A percentile compares a stretch with the other conserved stretches of the same genome.
Evolutionary conservation across 2,797 vertebrate genomes (phyloP).

Genomic region (Kryptolebias ocellatus): DNA sequence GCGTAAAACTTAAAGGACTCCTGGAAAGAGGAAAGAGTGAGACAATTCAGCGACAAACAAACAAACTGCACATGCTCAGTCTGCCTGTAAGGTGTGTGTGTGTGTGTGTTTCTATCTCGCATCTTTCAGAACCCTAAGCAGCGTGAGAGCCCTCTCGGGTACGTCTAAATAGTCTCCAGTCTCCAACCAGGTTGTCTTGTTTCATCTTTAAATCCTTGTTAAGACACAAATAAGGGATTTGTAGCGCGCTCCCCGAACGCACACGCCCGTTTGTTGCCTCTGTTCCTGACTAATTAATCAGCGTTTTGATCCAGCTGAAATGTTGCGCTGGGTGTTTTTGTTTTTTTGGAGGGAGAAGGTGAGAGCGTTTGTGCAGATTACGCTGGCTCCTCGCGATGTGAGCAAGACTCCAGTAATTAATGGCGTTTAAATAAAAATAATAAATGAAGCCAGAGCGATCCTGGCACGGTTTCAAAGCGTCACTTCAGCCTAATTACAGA

Average conservation of each 20-base stretch:
- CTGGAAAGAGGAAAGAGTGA: constrained; percentile 70
- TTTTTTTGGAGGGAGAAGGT: constrained; percentile 35
- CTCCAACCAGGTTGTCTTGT: constrained; percentile 67
- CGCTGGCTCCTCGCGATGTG: constrained; percentile 20
- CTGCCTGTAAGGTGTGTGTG: neutral
- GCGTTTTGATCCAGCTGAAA: constrained; percentile 67
- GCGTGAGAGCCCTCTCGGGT: constrained; percentile 49
- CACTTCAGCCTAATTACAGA: constrained; percentile 11
- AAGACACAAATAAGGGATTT: constrained; percentile 76
- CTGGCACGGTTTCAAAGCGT: constrained; percentile 26
- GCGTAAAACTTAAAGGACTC: constrained; percentile 87
- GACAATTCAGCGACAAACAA: constrained; percentile 14
- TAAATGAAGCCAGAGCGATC: constrained; percentile 5
- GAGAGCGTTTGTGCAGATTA: constrained; percentile 67
- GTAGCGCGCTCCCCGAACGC: constrained; percentile 60
- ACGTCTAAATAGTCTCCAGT: constrained; percentile 57
- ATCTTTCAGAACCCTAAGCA: constrained; percentile 30
- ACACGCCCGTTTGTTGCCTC: constrained; percentile 37
- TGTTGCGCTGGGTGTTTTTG: constrained; percentile 47
- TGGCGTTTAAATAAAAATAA: constrained; percentile 3
- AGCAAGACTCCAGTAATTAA: constrained; percentile 53
- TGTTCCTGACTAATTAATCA: constrained; percentile 69
- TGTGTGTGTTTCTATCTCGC: constrained; percentile 4
- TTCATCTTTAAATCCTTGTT: constrained; percentile 78
- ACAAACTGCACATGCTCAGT: neutral